Conservation (phyloP, 2,888 invertebrate species). For the Brenthis hecate region DNA sequence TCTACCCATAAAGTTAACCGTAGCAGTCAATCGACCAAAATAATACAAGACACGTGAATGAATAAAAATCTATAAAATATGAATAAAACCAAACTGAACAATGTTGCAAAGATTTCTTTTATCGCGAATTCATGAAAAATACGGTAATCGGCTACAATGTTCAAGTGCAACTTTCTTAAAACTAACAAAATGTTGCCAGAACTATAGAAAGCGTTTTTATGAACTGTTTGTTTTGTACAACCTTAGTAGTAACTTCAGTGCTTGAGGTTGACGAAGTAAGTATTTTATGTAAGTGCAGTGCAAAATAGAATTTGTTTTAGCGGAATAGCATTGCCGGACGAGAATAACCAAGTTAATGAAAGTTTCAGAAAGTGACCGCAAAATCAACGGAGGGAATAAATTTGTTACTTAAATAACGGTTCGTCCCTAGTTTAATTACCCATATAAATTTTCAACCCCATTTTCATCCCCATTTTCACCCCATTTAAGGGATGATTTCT, state of each 20-base stretch:
- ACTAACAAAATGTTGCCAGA: conserved; percentile 31
- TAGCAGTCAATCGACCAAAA: too few relatives aligned
- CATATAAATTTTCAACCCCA: too few relatives aligned
- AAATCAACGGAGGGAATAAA: not conserved
- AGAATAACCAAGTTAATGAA: conserved; percentile 8
- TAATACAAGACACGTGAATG: too few relatives aligned
- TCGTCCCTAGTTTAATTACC: too few relatives aligned
- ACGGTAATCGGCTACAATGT: conserved; percentile 24
- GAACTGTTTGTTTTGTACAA: conserved; percentile 39
- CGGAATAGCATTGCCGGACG: not conserved
- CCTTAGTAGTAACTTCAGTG: conserved; percentile 43
- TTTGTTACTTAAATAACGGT: not conserved
- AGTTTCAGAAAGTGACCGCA: conserved; percentile 1
- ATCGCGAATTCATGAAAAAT: conserved; percentile 13
- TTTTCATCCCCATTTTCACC: too few relatives aligned
- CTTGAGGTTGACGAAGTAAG: conserved; percentile 21
- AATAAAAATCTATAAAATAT: not conserved
- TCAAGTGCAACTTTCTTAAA: conserved; percentile 19
- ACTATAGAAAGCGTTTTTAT: conserved; percentile 40
- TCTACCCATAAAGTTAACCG: too few relatives aligned
- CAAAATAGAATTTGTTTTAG: conserved; percentile 28
- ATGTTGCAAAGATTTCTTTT: not conserved
- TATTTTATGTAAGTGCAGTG: conserved; percentile 25
- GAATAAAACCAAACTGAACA: not conserved
- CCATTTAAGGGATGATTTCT: too few relatives aligned